Percentiles rank a stretch among this genome's conserved stretches.
Evolutionary conservation across 2,797 vertebrate genomes (phyloP).

Genomic region (Margarornis squamiger): DNA sequence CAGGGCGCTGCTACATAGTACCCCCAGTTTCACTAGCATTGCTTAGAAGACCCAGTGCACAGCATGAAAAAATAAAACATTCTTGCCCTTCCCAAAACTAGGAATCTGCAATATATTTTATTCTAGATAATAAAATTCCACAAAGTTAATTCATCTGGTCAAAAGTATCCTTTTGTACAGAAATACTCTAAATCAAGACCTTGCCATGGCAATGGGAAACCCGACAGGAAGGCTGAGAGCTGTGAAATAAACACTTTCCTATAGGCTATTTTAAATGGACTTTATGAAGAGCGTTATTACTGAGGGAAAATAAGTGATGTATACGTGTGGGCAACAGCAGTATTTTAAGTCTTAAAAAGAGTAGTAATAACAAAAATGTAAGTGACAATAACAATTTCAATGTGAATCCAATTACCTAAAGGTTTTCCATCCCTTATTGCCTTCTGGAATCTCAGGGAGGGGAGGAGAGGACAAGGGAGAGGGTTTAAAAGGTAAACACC

Average conservation of each 20-base stretch:
- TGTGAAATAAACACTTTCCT: constrained; percentile 47
- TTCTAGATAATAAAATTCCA: constrained; percentile 59
- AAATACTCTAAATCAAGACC: constrained; percentile 54
- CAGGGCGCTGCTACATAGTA: constrained; percentile 43
- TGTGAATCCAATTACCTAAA: constrained; percentile 12
- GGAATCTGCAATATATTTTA: constrained; percentile 52
- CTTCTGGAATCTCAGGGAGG: not conserved
- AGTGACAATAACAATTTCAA: not conserved
- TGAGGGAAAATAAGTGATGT: not conserved
- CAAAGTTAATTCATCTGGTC: constrained; percentile 60
- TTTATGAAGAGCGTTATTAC: constrained; percentile 12
- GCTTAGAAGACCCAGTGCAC: constrained; percentile 61
- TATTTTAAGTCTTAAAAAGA: constrained; percentile 2
- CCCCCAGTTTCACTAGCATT: constrained; percentile 34
- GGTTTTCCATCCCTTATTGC: constrained; percentile 47
- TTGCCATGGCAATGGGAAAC: constrained; percentile 53
- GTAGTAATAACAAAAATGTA: not conserved
- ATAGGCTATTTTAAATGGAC: constrained; percentile 10
- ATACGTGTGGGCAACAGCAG: not conserved
- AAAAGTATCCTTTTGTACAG: constrained; percentile 60
- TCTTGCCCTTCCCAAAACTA: constrained; percentile 64
- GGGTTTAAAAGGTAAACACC: not conserved
- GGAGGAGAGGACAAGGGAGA: not conserved
- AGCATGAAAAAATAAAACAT: constrained; percentile 50
- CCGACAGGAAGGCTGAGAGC: constrained; percentile 22